Percentiles rank a stretch among this genome's conserved stretches.
Evolutionary conservation across 2,888 invertebrate species (phyloP).

Genomic region (Lordiphosa fenestrarum): DNA sequence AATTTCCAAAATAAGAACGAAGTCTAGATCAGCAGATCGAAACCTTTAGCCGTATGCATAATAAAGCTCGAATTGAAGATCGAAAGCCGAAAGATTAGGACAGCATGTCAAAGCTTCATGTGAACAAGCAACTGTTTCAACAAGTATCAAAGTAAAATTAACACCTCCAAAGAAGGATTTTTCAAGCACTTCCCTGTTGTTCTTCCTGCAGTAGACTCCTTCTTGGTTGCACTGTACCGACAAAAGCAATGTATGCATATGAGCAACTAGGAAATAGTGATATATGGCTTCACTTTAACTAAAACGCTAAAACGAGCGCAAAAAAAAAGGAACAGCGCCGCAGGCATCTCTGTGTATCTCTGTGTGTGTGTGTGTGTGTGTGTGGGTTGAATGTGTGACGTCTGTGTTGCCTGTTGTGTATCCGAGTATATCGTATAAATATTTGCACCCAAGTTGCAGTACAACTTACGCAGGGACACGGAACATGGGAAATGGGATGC

Average conservation of each 20-base stretch:
- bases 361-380: constrained; percentile 26
- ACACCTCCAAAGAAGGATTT: too few relatives aligned
- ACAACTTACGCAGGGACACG: constrained; percentile 16
- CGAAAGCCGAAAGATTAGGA: too few relatives aligned
- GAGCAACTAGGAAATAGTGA: constrained; percentile 36
- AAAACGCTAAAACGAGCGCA: constrained; percentile 33
- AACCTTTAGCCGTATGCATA: too few relatives aligned
- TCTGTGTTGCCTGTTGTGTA: constrained; percentile 31
- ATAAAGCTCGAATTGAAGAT: too few relatives aligned
- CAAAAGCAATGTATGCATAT: constrained; percentile 24
- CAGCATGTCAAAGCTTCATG: too few relatives aligned
- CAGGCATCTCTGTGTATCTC: constrained; percentile 16
- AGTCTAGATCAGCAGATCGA: too few relatives aligned
- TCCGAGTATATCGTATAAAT: constrained; percentile 27
- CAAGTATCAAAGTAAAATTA: too few relatives aligned
- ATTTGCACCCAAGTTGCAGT: constrained; percentile 44
- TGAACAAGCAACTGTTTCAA: neutral
- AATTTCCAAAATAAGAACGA: too few relatives aligned
- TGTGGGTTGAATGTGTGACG: constrained; percentile 34
- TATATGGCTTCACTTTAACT: constrained; percentile 49
- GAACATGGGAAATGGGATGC: constrained; percentile 32
- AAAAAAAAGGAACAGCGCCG: constrained; percentile 28
- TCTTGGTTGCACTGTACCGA: constrained; percentile 18
- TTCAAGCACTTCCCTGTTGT: too few relatives aligned
- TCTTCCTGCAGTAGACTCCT: too few relatives aligned